phyloP scores from a whole-genome alignment of 1,140 invertebrate species.

The Drosophila auraria region DNA sequence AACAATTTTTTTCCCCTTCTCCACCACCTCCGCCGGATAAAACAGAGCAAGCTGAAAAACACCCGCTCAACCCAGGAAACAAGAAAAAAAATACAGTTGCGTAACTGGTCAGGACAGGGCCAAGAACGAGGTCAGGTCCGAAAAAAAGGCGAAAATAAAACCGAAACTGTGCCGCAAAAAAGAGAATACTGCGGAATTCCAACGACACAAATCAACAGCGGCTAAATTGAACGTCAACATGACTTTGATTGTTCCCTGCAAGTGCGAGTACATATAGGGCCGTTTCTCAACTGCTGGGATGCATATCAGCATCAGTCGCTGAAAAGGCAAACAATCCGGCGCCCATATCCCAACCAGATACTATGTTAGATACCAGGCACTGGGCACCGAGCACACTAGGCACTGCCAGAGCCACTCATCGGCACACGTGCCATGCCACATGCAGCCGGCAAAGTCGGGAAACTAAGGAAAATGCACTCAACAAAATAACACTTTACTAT shows the following conservation, averaged over 20 bases:
- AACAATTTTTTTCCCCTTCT: constrained; percentile 59
- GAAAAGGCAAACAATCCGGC: constrained; percentile 44
- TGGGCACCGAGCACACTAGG: not conserved
- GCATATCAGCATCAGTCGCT: constrained; percentile 46
- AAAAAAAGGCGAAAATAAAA: constrained; percentile 12
- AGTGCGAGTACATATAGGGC: constrained; percentile 28
- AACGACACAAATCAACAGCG: constrained; percentile 76
- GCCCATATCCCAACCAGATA: constrained; percentile 27
- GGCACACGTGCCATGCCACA: constrained; percentile 40
- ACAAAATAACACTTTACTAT: not conserved
- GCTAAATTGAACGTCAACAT: constrained; percentile 80
- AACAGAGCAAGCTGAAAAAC: constrained; percentile 35
- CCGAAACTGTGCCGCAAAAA: constrained; percentile 24
- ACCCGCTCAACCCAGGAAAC: constrained; percentile 15
- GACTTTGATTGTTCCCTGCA: constrained; percentile 69
- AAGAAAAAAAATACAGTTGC: constrained; percentile 60
- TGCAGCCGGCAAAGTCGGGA: constrained; percentile 11
- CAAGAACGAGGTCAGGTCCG: constrained; percentile 46
- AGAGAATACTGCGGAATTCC: constrained; percentile 38
- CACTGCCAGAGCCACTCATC: constrained; percentile 45
- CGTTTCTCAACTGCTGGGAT: constrained; percentile 22
- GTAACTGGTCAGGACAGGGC: constrained; percentile 60
- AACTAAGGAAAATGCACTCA: not conserved
- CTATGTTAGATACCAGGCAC: constrained; percentile 28
- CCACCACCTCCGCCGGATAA: constrained; percentile 26